Evolutionary conservation across 2,888 invertebrate species (phyloP), one percentile per base, ranked within the genome.

Genomic region (Hyposoter dolosus): DNA sequence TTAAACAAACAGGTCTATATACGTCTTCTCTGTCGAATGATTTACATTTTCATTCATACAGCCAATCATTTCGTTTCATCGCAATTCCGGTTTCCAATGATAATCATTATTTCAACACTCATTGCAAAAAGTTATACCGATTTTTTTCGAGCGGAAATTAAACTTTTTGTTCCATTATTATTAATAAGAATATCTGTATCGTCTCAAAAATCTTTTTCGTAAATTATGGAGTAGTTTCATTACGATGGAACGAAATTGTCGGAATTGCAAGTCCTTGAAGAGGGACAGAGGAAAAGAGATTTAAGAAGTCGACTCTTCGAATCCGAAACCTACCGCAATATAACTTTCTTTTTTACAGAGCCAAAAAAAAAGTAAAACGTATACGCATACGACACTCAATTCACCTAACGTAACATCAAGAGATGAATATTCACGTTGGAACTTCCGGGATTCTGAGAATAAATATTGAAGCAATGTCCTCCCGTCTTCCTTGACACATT

Each of bases 281-380:
- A 17, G 35, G 32, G 53, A 45, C 12, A 15, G 32, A 28, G 17
- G 32, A 43, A 47, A 32, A 50, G 56, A 53, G n/a, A 78, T 50
- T 12, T 5, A 15, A 19, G 3, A 15, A 53, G 19, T 66, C 47
- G 45, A 23, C 12, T 60, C 40, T 71, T 47, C 35, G 10, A 32
- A 28, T 72, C 71, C 60, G 50, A 83, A 78, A 77, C 86, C 86
- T 83, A 83, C 81, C 83, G 77, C 83, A 86, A 86, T 81, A 81
- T 53, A 68, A 86, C 83, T 83, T 83, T 86, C 80, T 83, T 83
- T 60, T 72, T 77, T 53, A 23, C 43, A 5, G 28, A 32, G 47
- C 47, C 35, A 1, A 17, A 43, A 69, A 69, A 40, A 40, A 65
- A 47, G 47, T 32, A 47, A 23, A 10, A 76, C 28, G 28, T 28